Base-by-base conservation (phyloP, 2,797 vertebrate species). In the Gobio occitaniae region DNA sequence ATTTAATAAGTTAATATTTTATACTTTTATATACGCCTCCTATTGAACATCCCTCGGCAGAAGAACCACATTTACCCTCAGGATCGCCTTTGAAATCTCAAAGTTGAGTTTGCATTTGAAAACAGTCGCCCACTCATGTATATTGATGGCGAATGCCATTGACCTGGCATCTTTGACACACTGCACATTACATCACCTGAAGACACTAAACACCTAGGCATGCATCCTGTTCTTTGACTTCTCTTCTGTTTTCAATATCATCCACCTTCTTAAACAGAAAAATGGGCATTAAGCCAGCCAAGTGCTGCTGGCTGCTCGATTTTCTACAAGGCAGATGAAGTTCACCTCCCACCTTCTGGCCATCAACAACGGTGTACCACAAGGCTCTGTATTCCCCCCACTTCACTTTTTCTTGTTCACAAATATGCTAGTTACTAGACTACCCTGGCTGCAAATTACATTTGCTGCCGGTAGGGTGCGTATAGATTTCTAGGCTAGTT, bases 61-160 rank as follows among this genome's bases (percentile, higher is more conserved):
- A 83, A 83, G 59, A 48, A 63, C 0, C 47, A 11, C 12, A 72
- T 82, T 72, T 61, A 61, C 54, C 52, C 29, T 38, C n/a, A 44
- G 61, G 71, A 66, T 76, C 7, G 2, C 48, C 41, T 74, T 63
- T 61, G 36, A 82, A 82, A 82, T 41, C n/a, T 47, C 41, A 61
- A 78, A 63, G 81, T 56, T 29, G 50, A 59, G 66, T 65, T 48
- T 6, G 21, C 13, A 25, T 78, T 44, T 78, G 47, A 75, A 75
- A 83, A 41, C 71, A 83, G 61, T n/a, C 32, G 0, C 59, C 47
- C 82, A 76, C 81, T 75, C 82, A 77, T 44, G 48, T 76, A 54
- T 72, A 74, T n/a, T 82, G 56, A 74, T 74, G 56, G 41, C 74
- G 44, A 44, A 17, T 56, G 32, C 38, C 61, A 44, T 6, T 25